Conservation (phyloP, 2,888 invertebrate genomes). For the Ormyrus nitidulus region DNA sequence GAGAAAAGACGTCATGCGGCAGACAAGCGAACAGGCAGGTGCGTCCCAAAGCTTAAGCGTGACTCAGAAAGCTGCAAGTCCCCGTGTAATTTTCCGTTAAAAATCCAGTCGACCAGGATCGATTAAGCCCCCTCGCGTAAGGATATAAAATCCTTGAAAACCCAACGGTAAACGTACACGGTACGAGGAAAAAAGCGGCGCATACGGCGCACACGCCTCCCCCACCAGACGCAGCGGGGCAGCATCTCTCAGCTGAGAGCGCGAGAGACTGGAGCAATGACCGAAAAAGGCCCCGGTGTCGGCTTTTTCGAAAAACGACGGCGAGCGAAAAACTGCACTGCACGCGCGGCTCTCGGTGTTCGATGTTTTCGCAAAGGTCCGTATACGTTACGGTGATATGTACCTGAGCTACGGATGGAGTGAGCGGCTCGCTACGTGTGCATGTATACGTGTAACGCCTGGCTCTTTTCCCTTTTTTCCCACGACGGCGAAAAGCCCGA, state of each 20-base stretch:
- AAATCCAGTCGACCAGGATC: too few species aligned
- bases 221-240: background rate
- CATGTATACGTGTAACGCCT: too few species aligned
- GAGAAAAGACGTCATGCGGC: slow-evolving; percentile 24
- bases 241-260: slow-evolving; percentile 44
- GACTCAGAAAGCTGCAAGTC: slow-evolving; percentile 37
- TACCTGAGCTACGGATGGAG: too few species aligned
- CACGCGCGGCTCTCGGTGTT: slow-evolving; percentile 13
- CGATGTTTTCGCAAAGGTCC: slow-evolving; percentile 40
- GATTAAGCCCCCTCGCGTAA: too few species aligned
- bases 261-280: slow-evolving; percentile 47
- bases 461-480: too few species aligned
- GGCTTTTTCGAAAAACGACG: background rate
- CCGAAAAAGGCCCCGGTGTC: slow-evolving; percentile 17
- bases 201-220: background rate
- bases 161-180: too few species aligned
- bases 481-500: too few species aligned
- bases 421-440: too few species aligned
- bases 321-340: background rate
- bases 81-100: too few species aligned
- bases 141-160: too few species aligned
- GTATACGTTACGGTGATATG: background rate
- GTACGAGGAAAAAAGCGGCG: too few species aligned
- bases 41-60: background rate
- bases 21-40: slow-evolving; percentile 17